These are phyloP conservation scores for Thymelicus acteon DNA, from an alignment of 2,888 invertebrate genomes.

Conservation along the genomic window DNA sequence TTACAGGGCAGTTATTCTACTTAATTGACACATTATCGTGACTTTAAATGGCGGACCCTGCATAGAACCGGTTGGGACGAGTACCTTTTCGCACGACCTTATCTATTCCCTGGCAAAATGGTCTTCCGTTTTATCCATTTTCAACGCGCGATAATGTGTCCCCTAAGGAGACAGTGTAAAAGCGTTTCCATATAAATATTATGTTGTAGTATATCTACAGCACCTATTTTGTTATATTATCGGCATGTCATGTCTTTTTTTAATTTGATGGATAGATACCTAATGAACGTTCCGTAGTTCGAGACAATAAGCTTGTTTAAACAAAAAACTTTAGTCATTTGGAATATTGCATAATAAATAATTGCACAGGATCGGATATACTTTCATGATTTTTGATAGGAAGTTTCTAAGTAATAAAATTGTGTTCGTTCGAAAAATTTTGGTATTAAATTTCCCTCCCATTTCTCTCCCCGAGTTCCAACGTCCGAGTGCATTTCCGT, in stretches of 20 bases:
- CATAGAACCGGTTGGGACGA: not conserved
- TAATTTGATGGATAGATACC: too few species aligned
- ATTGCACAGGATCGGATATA: too few species aligned
- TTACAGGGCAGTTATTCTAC: slow-evolving; percentile 12
- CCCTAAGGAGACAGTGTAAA: slow-evolving; percentile 1
- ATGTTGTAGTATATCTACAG: not conserved
- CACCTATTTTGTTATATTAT: not conserved
- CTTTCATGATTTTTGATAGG: too few species aligned
- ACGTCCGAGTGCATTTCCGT: slow-evolving; percentile 59
- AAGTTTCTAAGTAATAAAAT: too few species aligned
- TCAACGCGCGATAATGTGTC: slow-evolving; percentile 13
- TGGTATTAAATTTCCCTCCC: not conserved
- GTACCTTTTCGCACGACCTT: not conserved
- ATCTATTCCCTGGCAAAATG: slow-evolving; percentile 1
- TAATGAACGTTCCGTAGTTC: not conserved
- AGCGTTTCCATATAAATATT: not conserved
- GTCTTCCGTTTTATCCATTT: slow-evolving; percentile 8
- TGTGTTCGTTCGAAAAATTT: slow-evolving; percentile 9
- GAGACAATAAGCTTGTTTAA: too few species aligned
- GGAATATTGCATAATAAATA: too few species aligned
- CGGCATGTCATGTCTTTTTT: not conserved
- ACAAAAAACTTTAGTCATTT: too few species aligned
- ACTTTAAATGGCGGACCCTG: slow-evolving; percentile 12
- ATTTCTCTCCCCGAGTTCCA: slow-evolving; percentile 5
- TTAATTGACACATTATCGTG: slow-evolving; percentile 22